phyloP scores from a whole-genome alignment of 1,140 invertebrate genomes.

The Leptonema lineaticorne region DNA sequence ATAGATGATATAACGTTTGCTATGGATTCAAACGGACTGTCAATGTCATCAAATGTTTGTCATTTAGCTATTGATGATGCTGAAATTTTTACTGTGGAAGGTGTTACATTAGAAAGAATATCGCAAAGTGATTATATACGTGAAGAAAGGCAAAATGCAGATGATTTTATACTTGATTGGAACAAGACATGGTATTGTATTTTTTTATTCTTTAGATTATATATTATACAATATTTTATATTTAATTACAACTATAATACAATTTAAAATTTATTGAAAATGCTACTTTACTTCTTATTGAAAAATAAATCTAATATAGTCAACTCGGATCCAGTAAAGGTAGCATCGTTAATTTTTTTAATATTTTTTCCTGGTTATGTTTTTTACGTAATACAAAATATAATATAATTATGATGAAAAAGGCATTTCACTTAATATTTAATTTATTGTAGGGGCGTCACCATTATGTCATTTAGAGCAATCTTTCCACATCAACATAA shows the following conservation, averaged over 20 bases:
- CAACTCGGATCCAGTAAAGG: no score
- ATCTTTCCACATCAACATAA: constrained; percentile 91
- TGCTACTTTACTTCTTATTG: no score
- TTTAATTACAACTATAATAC: background rate
- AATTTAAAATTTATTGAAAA: no score
- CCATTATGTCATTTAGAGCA: constrained; percentile 70
- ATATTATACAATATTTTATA: background rate
- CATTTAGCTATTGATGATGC: constrained; percentile 70
- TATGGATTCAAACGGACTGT: constrained; percentile 44
- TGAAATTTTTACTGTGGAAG: constrained; percentile 74
- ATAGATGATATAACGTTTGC: constrained; percentile 37
- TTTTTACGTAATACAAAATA: no score
- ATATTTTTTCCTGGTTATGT: no score
- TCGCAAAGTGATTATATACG: constrained; percentile 63
- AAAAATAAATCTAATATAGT: no score
- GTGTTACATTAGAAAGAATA: constrained; percentile 62
- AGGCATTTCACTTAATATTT: background rate
- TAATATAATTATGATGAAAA: background rate
- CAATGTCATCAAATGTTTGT: constrained; percentile 49
- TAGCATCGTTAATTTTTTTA: background rate
- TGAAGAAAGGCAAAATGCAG: constrained; percentile 70
- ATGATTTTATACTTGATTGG: constrained; percentile 67
- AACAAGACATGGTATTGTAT: constrained; percentile 68
- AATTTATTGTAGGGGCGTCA: constrained; percentile 54
- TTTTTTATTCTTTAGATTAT: background rate